phyloP scores from a whole-genome alignment of 2,113 vertebrate genomes.

The Corvus cornix region DNA sequence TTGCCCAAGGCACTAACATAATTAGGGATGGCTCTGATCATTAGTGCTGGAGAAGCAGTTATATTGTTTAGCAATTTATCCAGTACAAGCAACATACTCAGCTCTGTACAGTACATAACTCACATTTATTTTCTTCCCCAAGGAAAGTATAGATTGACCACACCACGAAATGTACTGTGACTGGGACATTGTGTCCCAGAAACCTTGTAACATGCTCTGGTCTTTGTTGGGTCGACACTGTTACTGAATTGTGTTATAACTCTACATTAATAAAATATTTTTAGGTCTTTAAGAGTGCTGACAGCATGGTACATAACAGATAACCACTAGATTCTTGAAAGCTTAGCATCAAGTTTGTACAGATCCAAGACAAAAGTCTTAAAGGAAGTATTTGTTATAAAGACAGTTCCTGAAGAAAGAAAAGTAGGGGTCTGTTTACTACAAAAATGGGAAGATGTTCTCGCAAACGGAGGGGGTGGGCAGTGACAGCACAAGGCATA shows the following conservation, averaged over 20 bases:
- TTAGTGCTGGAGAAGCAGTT: slow-evolving; percentile 6
- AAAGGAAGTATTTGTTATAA: neutral
- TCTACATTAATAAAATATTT: neutral
- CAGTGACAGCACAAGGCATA: neutral
- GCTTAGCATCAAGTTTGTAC: neutral
- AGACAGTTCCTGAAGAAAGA: neutral
- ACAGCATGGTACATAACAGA: slow-evolving; percentile 15
- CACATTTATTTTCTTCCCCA: slow-evolving; percentile 18
- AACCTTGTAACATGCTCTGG: neutral
- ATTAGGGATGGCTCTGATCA: slow-evolving; percentile 41
- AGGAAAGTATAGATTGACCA: slow-evolving; percentile 47
- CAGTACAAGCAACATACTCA: slow-evolving; percentile 37
- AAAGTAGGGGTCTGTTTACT: neutral
- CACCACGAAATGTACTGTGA: neutral
- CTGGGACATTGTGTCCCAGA: slow-evolving; percentile 19
- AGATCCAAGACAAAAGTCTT: neutral
- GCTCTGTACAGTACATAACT: neutral
- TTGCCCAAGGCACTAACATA: slow-evolving; percentile 13
- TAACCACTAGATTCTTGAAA: slow-evolving; percentile 14
- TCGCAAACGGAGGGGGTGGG: accelerated
- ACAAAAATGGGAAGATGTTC: neutral
- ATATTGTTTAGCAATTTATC: slow-evolving; percentile 56
- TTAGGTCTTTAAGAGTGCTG: slow-evolving; percentile 1
- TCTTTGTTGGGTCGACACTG: neutral
- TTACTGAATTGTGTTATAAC: neutral